phyloP scores from a whole-genome alignment of 2,797 vertebrate genomes.

The Psittacula derbiana region DNA sequence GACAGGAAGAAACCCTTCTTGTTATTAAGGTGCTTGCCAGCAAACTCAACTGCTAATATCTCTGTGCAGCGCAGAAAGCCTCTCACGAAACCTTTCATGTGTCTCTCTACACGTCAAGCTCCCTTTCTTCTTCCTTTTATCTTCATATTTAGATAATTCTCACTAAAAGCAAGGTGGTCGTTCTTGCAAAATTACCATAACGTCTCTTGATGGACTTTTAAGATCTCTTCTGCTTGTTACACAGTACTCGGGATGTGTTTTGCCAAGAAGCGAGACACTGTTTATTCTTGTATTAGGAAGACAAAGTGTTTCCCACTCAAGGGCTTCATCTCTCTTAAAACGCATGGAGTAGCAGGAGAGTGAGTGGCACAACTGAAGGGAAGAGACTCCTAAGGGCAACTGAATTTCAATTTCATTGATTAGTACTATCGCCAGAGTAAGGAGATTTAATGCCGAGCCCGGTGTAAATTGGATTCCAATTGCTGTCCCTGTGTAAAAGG shows the following conservation, averaged over 20 bases:
- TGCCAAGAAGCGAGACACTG: constrained; percentile 46
- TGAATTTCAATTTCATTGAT: constrained; percentile 63
- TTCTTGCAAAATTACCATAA: constrained; percentile 31
- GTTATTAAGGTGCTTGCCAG: neutral
- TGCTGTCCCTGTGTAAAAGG: constrained; percentile 48
- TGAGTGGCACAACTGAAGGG: neutral
- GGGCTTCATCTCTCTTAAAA: constrained; percentile 49
- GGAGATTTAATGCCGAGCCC: constrained; percentile 48
- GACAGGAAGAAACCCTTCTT: constrained; percentile 11
- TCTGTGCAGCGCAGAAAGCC: neutral
- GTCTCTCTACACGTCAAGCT: constrained; percentile 26
- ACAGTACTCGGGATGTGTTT: neutral
- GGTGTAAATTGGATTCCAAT: constrained; percentile 68
- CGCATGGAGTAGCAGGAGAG: neutral
- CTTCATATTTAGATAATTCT: constrained; percentile 60
- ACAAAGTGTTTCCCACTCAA: constrained; percentile 57
- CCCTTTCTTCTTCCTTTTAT: constrained; percentile 50
- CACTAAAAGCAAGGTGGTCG: constrained; percentile 56
- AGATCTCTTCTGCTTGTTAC: constrained; percentile 42
- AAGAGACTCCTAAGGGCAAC: constrained; percentile 13
- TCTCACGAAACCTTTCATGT: constrained; percentile 55
- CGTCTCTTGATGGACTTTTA: constrained; percentile 44
- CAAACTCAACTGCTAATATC: constrained; percentile 8
- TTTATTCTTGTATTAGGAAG: constrained; percentile 63
- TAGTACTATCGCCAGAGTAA: constrained; percentile 4